These are phyloP conservation scores for Xerus rutilus DNA, from an alignment of 2,797 vertebrate genomes.

Conservation along the genomic window DNA sequence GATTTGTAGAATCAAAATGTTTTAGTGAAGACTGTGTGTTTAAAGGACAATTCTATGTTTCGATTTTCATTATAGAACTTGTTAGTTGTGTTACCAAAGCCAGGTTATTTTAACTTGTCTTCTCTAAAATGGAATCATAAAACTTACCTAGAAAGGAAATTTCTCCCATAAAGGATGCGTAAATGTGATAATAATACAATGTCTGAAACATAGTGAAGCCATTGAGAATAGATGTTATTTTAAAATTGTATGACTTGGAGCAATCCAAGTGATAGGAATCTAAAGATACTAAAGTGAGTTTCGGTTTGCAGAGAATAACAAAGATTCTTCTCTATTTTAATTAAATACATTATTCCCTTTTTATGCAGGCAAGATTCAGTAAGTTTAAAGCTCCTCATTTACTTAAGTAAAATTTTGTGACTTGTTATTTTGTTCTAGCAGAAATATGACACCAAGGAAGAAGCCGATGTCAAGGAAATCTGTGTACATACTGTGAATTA, in stretches of 20 bases:
- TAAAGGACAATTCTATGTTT: background rate
- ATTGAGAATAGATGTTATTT: background rate
- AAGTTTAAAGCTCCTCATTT: conserved; percentile 9
- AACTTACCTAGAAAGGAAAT: rapidly evolving
- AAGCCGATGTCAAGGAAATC: conserved; percentile 36
- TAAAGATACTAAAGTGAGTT: background rate
- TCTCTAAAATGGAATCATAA: conserved; percentile 48
- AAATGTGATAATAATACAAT: background rate
- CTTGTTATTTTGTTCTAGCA: background rate
- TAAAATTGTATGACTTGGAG: background rate
- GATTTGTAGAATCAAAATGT: background rate
- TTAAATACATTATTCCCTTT: background rate
- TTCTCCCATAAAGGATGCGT: background rate
- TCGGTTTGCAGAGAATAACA: background rate
- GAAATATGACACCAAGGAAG: conserved; percentile 31
- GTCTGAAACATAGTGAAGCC: background rate
- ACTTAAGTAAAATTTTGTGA: conserved; percentile 12
- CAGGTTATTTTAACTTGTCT: background rate
- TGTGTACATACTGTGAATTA: background rate
- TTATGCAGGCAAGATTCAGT: background rate
- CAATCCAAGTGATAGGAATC: background rate
- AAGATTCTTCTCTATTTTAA: background rate
- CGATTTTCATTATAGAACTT: conserved; percentile 3
- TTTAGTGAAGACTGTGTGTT: background rate
- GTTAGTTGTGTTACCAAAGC: background rate